A percentile compares a stretch with the other conserved stretches of the same genome.
Evolutionary conservation across 2,797 vertebrate genomes (phyloP).

Genomic region (Acipenser transmontanus): DNA sequence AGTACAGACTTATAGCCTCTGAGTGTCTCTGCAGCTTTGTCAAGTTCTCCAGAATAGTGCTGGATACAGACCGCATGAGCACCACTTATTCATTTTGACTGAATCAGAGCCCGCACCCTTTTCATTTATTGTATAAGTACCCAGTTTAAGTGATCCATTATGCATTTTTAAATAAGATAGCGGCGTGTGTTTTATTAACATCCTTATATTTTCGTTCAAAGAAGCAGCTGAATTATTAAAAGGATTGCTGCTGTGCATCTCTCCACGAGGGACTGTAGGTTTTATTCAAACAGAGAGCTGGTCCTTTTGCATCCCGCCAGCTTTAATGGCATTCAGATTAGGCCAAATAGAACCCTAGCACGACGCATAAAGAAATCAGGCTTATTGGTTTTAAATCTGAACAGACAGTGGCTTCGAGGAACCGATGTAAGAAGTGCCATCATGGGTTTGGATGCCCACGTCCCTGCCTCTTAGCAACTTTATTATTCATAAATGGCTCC

Average conservation of each 20-base stretch:
- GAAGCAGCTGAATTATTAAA: constrained; percentile 27
- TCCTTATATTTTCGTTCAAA: constrained; percentile 46
- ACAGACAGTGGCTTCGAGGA: constrained; percentile 14
- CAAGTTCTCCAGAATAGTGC: not conserved
- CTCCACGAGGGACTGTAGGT: constrained; percentile 3
- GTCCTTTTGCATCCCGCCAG: not conserved
- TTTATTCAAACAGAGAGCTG: not conserved
- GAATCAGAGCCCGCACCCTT: constrained; percentile 16
- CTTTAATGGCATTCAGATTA: constrained; percentile 4
- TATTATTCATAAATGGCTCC: constrained; percentile 13
- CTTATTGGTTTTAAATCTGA: constrained; percentile 18
- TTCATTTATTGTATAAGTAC: constrained; percentile 50
- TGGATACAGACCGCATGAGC: constrained; percentile 1
- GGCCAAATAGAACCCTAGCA: not conserved
- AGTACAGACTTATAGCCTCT: constrained; percentile 43
- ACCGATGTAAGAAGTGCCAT: constrained; percentile 20
- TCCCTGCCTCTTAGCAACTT: constrained; percentile 5
- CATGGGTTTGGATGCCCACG: constrained; percentile 4
- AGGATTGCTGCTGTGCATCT: constrained; percentile 12
- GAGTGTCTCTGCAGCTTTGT: constrained; percentile 47
- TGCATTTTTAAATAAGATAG: constrained; percentile 57
- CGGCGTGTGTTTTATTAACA: constrained; percentile 47
- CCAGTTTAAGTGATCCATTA: constrained; percentile 60
- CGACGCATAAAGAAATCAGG: not conserved
- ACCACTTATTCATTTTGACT: constrained; percentile 29